Conservation (phyloP, 2,113 vertebrate species). For the Phalacrocorax aristotelis region DNA sequence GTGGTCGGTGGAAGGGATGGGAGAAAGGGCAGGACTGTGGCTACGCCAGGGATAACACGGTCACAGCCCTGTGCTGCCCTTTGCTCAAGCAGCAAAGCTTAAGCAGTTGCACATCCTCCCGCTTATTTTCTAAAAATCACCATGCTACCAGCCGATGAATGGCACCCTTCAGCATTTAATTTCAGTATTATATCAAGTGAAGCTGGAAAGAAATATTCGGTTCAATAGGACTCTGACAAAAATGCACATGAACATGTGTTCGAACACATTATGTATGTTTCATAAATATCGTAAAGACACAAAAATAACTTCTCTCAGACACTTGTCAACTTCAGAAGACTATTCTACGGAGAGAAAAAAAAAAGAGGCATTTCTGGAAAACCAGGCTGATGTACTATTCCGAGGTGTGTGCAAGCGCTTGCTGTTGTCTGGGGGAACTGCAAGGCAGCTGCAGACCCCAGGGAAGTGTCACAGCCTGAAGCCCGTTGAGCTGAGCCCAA, state of each 20-base stretch:
- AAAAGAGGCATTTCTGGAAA: neutral
- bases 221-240: neutral
- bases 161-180: neutral
- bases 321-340: neutral
- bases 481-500: neutral
- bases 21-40: neutral
- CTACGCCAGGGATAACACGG: neutral
- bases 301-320: neutral
- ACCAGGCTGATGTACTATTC: neutral
- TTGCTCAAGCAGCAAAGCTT: neutral
- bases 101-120: neutral
- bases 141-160: neutral
- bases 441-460: neutral
- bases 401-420: neutral
- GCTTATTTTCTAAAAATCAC: neutral
- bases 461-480: neutral
- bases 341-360: neutral
- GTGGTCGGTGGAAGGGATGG: neutral
- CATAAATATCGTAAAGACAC: neutral
- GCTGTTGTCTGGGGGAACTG: neutral
- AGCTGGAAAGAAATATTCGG: neutral
- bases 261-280: neutral
- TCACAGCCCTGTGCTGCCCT: neutral
- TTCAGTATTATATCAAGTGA: neutral
- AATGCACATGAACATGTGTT: neutral